phyloP scores from a whole-genome alignment of 2,797 vertebrate species.

The Tapera naevia region DNA sequence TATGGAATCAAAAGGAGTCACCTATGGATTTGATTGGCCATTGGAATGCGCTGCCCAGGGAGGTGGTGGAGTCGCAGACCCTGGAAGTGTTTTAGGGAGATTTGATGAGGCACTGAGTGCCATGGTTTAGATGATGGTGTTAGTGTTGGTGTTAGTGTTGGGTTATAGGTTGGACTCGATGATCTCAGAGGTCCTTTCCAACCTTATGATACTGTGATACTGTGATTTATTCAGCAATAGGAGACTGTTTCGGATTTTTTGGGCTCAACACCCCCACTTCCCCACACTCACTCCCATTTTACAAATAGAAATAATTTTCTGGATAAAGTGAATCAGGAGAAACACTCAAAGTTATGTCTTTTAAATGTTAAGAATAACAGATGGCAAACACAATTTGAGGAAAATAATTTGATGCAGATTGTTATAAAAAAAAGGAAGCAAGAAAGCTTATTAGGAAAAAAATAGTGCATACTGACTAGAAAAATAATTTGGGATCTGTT shows the following conservation, averaged over 20 bases:
- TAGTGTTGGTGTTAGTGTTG: too few relatives aligned
- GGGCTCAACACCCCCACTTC: too few relatives aligned
- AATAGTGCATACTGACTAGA: not conserved
- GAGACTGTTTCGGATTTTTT: not conserved
- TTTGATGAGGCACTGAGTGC: too few relatives aligned
- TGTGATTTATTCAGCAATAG: too few relatives aligned
- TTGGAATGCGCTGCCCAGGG: too few relatives aligned
- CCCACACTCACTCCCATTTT: not conserved
- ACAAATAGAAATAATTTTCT: not conserved
- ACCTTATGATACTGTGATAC: too few relatives aligned
- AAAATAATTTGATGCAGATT: not conserved
- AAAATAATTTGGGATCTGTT: not conserved
- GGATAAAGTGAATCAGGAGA: not conserved
- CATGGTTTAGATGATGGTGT: too few relatives aligned
- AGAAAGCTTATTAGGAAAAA: not conserved
- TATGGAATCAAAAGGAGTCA: not conserved
- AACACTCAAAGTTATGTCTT: not conserved
- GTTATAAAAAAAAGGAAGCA: not conserved
- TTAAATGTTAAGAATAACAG: not conserved
- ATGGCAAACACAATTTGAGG: not conserved
- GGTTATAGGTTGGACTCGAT: too few relatives aligned
- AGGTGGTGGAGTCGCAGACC: too few relatives aligned
- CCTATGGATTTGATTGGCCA: not conserved
- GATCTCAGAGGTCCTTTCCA: too few relatives aligned
- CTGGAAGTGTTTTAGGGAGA: too few relatives aligned